A percentile compares a stretch with the other conserved stretches of the same genome.
These are phyloP conservation scores for Hydrozoanthus tunicans DNA, from an alignment of 64 coral and sea anemone genomes.

Conservation along the genomic window DNA sequence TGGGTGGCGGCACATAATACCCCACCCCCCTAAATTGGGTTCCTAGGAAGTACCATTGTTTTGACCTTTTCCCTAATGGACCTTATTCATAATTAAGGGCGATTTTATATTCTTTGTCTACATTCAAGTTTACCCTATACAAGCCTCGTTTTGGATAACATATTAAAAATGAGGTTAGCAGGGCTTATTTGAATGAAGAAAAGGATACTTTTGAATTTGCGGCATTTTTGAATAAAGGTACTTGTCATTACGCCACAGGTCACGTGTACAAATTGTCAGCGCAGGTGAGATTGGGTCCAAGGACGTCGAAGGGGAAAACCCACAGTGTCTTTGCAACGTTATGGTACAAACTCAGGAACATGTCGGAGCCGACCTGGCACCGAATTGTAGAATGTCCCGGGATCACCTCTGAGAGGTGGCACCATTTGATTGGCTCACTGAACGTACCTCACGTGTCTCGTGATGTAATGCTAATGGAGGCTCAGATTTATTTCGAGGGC, in stretches of 20 bases:
- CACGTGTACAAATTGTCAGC: constrained; percentile 3
- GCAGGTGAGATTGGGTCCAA: not conserved
- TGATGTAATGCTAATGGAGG: not conserved
- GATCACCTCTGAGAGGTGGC: not conserved
- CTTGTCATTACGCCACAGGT: not conserved
- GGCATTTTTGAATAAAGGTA: too few species aligned
- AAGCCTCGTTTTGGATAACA: too few species aligned
- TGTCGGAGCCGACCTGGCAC: not conserved
- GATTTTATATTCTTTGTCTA: too few species aligned
- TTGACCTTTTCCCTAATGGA: too few species aligned
- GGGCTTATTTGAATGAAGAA: too few species aligned
- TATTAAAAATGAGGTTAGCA: too few species aligned
- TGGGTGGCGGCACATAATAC: too few species aligned
- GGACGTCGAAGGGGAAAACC: not conserved
- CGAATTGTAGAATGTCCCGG: not conserved
- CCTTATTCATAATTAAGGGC: too few species aligned
- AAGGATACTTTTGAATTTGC: too few species aligned
- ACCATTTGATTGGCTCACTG: not conserved
- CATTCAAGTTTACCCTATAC: too few species aligned
- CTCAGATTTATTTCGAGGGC: not conserved
- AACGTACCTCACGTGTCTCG: not conserved
- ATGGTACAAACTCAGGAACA: not conserved
- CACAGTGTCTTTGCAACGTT: not conserved
- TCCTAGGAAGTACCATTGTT: too few species aligned
- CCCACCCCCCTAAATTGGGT: too few species aligned